A percentile compares a stretch with the other conserved stretches of the same genome.
Conservation (phyloP, 2,113 vertebrate genomes). For the Cyprinodon tularosa region DNA sequence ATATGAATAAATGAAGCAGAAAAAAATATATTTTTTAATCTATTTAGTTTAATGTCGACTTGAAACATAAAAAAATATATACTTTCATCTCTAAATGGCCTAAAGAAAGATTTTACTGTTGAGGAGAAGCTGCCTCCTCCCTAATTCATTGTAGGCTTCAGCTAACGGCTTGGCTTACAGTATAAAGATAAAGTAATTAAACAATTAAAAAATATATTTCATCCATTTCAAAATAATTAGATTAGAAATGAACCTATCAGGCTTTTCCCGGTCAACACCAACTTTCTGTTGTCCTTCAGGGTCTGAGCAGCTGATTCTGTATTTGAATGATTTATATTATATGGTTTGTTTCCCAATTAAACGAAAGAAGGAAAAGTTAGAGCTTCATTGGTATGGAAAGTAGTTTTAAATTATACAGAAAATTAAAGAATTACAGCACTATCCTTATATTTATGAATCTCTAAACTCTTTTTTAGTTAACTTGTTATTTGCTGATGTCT, state of each 20-base stretch:
- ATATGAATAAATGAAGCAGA: conserved; percentile 19
- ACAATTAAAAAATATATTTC: conserved; percentile 24
- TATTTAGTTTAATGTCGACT: conserved; percentile 24
- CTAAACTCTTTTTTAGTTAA: too few relatives aligned
- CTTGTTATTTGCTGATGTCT: neutral
- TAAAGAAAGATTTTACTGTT: conserved; percentile 60
- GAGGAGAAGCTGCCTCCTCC: conserved; percentile 13
- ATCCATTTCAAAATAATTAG: conserved; percentile 4
- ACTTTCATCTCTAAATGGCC: conserved; percentile 69
- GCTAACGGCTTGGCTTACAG: conserved; percentile 56
- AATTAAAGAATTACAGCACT: neutral
- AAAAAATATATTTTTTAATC: conserved; percentile 42
- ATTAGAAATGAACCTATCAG: neutral
- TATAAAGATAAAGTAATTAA: conserved; percentile 44
- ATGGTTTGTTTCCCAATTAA: too few relatives aligned
- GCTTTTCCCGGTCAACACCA: neutral
- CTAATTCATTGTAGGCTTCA: conserved; percentile 51
- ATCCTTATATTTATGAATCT: too few relatives aligned
- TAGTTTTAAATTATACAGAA: neutral
- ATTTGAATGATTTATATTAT: too few relatives aligned
- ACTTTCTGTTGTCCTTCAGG: neutral
- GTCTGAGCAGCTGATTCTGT: neutral
- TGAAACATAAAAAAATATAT: conserved; percentile 18
- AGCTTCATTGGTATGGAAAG: too few relatives aligned
- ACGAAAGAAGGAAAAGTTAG: too few relatives aligned